A percentile compares a stretch with the other conserved stretches of the same genome.
Conservation (phyloP, 2,797 vertebrate genomes). For the Podarcis lilfordi region DNA sequence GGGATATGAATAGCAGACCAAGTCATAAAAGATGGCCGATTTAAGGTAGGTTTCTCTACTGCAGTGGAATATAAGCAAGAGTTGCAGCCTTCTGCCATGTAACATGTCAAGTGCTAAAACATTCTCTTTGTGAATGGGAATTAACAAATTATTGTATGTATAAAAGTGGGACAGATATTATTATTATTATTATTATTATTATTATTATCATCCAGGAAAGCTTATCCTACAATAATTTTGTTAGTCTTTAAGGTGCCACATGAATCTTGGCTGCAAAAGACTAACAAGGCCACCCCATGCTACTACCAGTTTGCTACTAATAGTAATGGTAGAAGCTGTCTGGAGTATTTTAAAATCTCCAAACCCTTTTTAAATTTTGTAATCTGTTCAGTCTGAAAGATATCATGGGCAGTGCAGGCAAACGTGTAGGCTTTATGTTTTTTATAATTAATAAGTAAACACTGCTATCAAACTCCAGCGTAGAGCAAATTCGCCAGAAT, state of each 20-base stretch:
- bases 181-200: too few relatives aligned
- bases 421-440: too few relatives aligned
- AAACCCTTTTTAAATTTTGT: not conserved
- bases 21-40: not conserved
- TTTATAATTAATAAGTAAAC: too few relatives aligned
- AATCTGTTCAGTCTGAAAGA: not conserved
- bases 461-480: too few relatives aligned
- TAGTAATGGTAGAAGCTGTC: not conserved
- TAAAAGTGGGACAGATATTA: not conserved
- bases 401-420: not conserved
- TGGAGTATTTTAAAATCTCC: not conserved
- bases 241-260: too few relatives aligned
- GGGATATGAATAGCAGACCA: not conserved
- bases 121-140: not conserved
- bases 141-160: not conserved
- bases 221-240: too few relatives aligned
- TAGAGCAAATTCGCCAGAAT: too few relatives aligned
- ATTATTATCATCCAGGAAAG: too few relatives aligned
- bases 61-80: too few relatives aligned
- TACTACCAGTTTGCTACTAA: too few relatives aligned
- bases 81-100: not conserved
- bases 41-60: not conserved
- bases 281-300: too few relatives aligned
- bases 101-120: not conserved
- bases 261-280: too few relatives aligned